Conservation (phyloP, 2,888 invertebrate genomes). For the Heliothis peltigera region DNA sequence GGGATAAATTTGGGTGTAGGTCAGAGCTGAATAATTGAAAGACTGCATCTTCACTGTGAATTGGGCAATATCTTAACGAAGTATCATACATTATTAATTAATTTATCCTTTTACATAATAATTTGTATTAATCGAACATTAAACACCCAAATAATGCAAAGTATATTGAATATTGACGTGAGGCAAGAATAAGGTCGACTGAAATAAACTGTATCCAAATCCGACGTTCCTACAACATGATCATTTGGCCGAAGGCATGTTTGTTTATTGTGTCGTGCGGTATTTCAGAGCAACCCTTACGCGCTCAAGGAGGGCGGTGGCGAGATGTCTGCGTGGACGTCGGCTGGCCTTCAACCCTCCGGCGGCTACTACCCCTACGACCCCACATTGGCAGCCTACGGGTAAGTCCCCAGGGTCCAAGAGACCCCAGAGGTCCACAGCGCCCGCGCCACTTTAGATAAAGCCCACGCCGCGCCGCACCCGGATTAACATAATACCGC, state of each 20-base stretch:
- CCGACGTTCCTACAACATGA: conserved; percentile 41
- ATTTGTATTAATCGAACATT: no score
- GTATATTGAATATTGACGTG: neutral
- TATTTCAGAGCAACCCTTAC: conserved; percentile 96
- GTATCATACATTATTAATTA: no score
- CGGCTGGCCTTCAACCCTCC: conserved; percentile 96
- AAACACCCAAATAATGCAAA: neutral
- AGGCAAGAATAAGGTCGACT: conserved; percentile 19
- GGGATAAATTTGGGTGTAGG: neutral
- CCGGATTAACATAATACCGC: conserved; percentile 86
- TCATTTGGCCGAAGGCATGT: conserved; percentile 54
- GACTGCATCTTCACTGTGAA: neutral
- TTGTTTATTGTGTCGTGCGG: conserved; percentile 76
- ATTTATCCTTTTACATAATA: neutral
- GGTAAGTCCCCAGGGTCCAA: conserved; percentile 92
- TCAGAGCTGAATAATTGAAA: neutral
- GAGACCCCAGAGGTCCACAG: conserved; percentile 76
- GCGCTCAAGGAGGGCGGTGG: conserved; percentile 95
- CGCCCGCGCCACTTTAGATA: conserved; percentile 86
- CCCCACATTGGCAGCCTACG: conserved; percentile 97
- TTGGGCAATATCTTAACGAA: neutral
- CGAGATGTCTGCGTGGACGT: conserved; percentile 98
- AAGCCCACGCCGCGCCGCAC: conserved; percentile 81
- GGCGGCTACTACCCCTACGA: conserved; percentile 98
- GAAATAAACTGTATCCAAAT: conserved; percentile 57